Evolutionary conservation across 2,888 invertebrate species (phyloP).

Genomic region (Tromatobia lineatoria): DNA sequence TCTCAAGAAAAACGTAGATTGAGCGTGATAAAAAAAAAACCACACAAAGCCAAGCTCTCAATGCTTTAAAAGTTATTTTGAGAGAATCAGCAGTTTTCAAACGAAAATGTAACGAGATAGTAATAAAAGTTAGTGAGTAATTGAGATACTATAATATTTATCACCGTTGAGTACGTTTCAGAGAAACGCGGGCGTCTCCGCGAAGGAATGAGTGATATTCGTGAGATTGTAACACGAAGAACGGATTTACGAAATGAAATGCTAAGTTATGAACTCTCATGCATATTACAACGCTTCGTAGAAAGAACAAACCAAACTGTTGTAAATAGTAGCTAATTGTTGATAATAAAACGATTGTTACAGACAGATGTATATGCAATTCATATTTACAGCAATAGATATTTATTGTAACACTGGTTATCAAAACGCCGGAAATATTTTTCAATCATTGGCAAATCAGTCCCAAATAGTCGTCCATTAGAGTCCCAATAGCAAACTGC

Average conservation of each 20-base stretch:
- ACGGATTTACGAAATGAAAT: conserved; percentile 30
- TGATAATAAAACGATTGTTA: conserved; percentile 63
- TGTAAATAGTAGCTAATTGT: conserved; percentile 68
- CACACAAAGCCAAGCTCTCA: neutral
- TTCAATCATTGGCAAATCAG: conserved; percentile 61
- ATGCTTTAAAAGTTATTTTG: neutral
- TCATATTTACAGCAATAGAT: neutral
- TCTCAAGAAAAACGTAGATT: neutral
- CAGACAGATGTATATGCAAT: conserved; percentile 20
- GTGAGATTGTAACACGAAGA: conserved; percentile 2
- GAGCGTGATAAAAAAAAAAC: conserved; percentile 29
- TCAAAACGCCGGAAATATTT: neutral
- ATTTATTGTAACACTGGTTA: neutral
- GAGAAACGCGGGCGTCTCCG: neutral
- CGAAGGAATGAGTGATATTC: neutral
- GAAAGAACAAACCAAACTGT: conserved; percentile 54
- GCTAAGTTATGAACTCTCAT: conserved; percentile 7
- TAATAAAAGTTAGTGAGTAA: conserved; percentile 56
- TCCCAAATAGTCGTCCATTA: conserved; percentile 99
- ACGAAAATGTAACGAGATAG: conserved; percentile 51
- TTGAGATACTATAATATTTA: conserved; percentile 42
- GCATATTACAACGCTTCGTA: conserved; percentile 46
- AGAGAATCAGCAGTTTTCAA: conserved; percentile 32
- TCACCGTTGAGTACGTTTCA: conserved; percentile 23
- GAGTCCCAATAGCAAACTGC: conserved; percentile 99